These are phyloP conservation scores for Squalus acanthias DNA, from an alignment of 2,797 vertebrate species.

Conservation along the genomic window DNA sequence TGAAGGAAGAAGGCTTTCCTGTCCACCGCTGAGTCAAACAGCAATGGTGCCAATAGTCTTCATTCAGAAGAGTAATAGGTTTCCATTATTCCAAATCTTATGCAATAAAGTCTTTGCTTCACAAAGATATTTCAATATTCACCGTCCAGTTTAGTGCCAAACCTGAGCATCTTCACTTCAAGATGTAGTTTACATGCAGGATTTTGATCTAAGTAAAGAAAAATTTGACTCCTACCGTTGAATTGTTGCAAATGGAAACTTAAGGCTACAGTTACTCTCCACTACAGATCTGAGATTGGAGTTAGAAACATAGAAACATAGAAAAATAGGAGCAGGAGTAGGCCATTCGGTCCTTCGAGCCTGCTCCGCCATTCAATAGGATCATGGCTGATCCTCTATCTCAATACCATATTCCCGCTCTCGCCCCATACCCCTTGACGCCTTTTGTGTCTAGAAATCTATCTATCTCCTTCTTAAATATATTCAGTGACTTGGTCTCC, in stretches of 20 bases:
- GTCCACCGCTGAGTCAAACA: not conserved
- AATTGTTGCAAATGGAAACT: not conserved
- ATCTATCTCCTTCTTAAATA: no score
- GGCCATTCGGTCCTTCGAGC: no score
- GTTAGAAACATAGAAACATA: no score
- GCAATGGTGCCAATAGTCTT: not conserved
- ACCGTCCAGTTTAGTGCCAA: not conserved
- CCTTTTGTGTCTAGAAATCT: no score
- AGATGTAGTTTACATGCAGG: not conserved
- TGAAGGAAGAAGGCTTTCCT: not conserved
- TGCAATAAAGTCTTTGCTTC: not conserved
- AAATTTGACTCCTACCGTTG: not conserved
- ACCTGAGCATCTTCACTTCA: not conserved
- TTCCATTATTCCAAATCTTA: not conserved
- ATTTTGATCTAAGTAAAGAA: not conserved
- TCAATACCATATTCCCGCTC: no score
- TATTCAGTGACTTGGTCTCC: no score
- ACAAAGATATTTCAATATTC: not conserved
- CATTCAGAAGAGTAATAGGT: not conserved
- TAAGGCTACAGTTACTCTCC: not conserved
- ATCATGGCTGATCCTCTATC: no score
- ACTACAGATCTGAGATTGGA: not conserved
- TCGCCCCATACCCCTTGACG: no score
- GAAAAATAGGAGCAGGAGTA: no score
- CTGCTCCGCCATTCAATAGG: no score